Conservation (phyloP, 2,888 invertebrate genomes). For the Ophion obscuratus region DNA sequence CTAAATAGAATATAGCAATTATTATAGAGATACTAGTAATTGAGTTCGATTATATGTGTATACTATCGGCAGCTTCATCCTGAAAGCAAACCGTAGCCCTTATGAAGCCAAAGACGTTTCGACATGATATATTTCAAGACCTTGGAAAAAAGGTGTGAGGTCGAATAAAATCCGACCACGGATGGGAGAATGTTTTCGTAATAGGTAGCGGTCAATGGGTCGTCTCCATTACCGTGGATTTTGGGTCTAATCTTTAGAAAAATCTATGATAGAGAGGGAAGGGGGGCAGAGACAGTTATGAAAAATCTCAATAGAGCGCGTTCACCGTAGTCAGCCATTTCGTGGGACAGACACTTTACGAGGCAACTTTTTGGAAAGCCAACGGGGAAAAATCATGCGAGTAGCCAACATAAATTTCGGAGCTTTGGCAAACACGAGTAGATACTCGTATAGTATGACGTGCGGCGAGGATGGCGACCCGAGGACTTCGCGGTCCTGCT, state of each 20-base stretch:
- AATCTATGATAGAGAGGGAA: constrained; percentile 27
- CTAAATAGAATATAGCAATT: no score
- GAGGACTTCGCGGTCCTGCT: constrained; percentile 42
- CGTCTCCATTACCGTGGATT: constrained; percentile 34
- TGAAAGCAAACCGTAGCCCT: neutral
- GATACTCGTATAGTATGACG: constrained; percentile 59
- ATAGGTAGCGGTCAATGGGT: constrained; percentile 25
- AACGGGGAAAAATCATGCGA: constrained; percentile 65
- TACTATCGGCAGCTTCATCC: neutral
- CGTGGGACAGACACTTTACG: constrained; percentile 62
- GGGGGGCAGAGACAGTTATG: constrained; percentile 22
- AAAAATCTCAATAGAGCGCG: constrained; percentile 54
- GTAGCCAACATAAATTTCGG: constrained; percentile 59
- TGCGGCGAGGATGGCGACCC: constrained; percentile 46
- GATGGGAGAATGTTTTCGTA: constrained; percentile 1
- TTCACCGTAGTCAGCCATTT: constrained; percentile 57
- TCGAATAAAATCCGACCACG: constrained; percentile 19
- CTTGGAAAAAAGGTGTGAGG: neutral
- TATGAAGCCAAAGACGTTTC: constrained; percentile 9
- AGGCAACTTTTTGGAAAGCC: constrained; percentile 65
- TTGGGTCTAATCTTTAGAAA: constrained; percentile 52
- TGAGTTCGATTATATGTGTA: neutral
- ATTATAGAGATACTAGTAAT: no score
- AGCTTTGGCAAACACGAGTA: constrained; percentile 67
- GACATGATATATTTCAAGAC: neutral